Base-by-base conservation (phyloP, 2,888 invertebrate genomes). In the Amblyteles armatorius region DNA sequence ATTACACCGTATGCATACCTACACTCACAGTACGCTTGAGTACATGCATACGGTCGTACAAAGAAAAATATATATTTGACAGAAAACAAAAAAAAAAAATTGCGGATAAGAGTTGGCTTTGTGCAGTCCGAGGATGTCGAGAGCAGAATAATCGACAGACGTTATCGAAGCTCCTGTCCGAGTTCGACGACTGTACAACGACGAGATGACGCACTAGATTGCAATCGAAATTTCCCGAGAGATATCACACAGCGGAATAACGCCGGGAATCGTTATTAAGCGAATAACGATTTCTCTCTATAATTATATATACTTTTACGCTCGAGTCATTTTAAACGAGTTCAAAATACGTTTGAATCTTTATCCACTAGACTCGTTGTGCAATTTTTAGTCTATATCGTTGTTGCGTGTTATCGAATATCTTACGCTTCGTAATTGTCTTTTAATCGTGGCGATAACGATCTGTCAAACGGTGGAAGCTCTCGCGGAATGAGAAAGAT, bases 191-290 rank as follows among this genome's bases (percentile, higher is more conserved):
- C 63, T 60, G 48, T 19, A 74, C 48, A 50, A 74, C 74, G 50
- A 57, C 44, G 73, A 40, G 52, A 73, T 57, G 67, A 80, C 72
- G 57, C 67, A 80, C 73, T 57, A 40, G 80, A 80, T 78, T 72
- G 19, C 48, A 36, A 73, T 67, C 67, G 57, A 68, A 78, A 82
- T 78, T 78, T 78, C 78, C 50, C 48, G 36, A 67, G 67, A 78
- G 67, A 67, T 52, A 36, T 67, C 57, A 55, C 6, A 9, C 52
- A 7, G 77, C 52, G 52, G 52, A 67, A 65, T 52, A 63, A 63
- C 63, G n/a, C 33, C 6, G 63, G 29, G 7, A 63, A 13, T 63
- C 63, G 63, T 63, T 63, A 63, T 63, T 63, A n/a, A 16, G 16
- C 63, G 63, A 63, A 63, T 33, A 63, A 63, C 63, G 33, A 63